Evolutionary conservation across 2,888 invertebrate genomes (phyloP).

Genomic region (Eupithecia abbreviata): DNA sequence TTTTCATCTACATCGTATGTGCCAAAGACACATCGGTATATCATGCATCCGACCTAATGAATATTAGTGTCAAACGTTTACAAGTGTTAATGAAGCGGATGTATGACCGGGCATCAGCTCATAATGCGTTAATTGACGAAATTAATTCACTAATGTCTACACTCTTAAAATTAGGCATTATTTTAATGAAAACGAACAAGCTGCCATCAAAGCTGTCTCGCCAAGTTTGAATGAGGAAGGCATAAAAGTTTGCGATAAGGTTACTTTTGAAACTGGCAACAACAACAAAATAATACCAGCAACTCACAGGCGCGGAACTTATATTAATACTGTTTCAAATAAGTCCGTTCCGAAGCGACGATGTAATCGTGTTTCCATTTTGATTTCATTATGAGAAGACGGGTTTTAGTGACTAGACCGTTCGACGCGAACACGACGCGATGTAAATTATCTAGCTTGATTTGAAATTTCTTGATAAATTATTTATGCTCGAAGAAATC

Average conservation of each 20-base stretch:
- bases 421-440: neutral
- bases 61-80: slow-evolving; percentile 12
- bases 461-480: neutral
- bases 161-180: neutral
- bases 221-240: neutral
- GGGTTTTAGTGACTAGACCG: neutral
- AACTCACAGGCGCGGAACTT: neutral
- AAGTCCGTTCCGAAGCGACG: neutral
- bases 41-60: neutral
- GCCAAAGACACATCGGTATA: neutral
- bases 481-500: neutral
- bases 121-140: slow-evolving; percentile 56
- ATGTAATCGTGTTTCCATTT: neutral
- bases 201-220: slow-evolving; percentile 1
- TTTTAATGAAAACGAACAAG: neutral
- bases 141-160: slow-evolving; percentile 45
- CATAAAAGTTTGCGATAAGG: slow-evolving; percentile 1
- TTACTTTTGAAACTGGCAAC: neutral
- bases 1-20: neutral
- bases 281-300: neutral
- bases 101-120: slow-evolving; percentile 49
- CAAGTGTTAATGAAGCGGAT: slow-evolving; percentile 46
- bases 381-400: neutral
- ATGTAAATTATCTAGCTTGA: too few relatives aligned
- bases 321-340: neutral